Evolutionary conservation across 2,113 vertebrate species (phyloP).

Genomic region (Puffinus mauretanicus): DNA sequence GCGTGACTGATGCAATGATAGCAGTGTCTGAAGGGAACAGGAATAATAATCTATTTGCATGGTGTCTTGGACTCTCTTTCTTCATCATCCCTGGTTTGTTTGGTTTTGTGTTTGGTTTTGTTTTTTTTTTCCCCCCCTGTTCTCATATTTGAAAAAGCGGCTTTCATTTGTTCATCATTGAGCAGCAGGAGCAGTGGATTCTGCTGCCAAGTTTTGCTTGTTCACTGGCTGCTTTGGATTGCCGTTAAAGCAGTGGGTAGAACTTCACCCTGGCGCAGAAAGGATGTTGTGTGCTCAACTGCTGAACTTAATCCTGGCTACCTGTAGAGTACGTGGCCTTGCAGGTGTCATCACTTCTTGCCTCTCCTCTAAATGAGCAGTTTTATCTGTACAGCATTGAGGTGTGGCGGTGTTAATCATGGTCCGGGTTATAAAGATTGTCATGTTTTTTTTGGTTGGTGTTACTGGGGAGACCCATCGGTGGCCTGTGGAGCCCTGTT

Average conservation of each 20-base stretch:
- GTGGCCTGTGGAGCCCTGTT: background rate
- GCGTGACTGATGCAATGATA: background rate
- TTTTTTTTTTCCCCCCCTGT: background rate
- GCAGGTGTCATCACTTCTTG: too few relatives aligned
- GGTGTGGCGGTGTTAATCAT: rapidly evolving
- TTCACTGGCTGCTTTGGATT: background rate
- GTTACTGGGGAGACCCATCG: rapidly evolving
- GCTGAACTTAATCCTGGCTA: background rate
- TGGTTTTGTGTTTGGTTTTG: too few relatives aligned
- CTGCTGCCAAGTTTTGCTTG: background rate
- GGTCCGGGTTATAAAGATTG: background rate
- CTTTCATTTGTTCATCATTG: background rate
- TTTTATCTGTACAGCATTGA: background rate
- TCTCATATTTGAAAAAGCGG: background rate
- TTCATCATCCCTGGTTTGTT: background rate
- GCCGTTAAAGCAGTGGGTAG: background rate
- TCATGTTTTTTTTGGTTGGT: background rate
- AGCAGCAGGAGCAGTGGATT: background rate
- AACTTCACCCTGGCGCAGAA: background rate
- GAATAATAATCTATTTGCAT: background rate
- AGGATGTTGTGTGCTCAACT: background rate
- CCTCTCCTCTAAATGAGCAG: background rate
- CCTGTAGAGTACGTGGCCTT: background rate
- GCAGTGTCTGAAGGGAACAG: background rate
- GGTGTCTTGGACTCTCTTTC: background rate